phyloP scores from a whole-genome alignment of 2,797 vertebrate species.

The Botia kubotai region DNA sequence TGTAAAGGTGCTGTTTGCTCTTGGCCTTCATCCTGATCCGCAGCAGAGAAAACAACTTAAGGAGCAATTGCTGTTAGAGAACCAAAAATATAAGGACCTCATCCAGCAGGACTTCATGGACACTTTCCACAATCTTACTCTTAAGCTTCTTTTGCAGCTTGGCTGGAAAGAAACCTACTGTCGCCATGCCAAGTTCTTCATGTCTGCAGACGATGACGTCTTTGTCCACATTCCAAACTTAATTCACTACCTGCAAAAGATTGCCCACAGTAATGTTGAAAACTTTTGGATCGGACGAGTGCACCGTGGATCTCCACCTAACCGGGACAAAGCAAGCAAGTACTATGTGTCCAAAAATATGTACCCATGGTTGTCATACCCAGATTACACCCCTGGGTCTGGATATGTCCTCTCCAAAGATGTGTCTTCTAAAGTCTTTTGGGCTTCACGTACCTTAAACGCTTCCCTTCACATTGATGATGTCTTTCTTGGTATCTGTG shows the following conservation, averaged over 20 bases:
- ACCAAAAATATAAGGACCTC: constrained; percentile 80
- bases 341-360: constrained; percentile 90
- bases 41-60: constrained; percentile 66
- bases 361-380: constrained; percentile 93
- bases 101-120: constrained; percentile 95
- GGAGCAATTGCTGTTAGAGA: constrained; percentile 79
- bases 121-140: constrained; percentile 94
- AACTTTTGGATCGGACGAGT: constrained; percentile 93
- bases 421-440: constrained; percentile 87
- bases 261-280: constrained; percentile 72
- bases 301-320: constrained; percentile 86
- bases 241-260: constrained; percentile 84
- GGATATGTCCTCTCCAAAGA: constrained; percentile 90
- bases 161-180: constrained; percentile 90
- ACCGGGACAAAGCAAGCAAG: constrained; percentile 88
- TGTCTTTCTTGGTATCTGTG: constrained; percentile 97
- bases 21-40: constrained; percentile 73
- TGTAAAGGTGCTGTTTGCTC: constrained; percentile 89
- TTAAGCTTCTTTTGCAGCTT: constrained; percentile 93
- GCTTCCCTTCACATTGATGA: constrained; percentile 94
- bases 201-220: constrained; percentile 95
- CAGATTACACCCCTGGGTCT: constrained; percentile 93
- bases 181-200: constrained; percentile 88
- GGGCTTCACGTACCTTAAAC: constrained; percentile 87
- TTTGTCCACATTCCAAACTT: constrained; percentile 96